phyloP scores from a whole-genome alignment of 2,113 vertebrate genomes.

The Labrus mixtus region DNA sequence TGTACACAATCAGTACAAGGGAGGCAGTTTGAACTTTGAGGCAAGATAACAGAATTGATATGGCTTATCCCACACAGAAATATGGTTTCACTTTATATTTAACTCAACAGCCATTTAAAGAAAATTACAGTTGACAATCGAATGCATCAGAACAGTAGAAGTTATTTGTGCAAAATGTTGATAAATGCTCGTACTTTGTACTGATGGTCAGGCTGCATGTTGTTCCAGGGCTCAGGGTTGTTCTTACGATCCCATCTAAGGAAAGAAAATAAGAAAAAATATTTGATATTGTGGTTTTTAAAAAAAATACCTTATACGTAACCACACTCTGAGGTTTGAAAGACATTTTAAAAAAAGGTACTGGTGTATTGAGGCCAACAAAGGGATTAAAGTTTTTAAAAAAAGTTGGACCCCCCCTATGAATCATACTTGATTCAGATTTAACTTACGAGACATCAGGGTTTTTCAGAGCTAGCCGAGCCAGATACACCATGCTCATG shows the following conservation, averaged over 20 bases:
- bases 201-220: constrained; percentile 86
- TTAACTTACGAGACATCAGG: constrained; percentile 91
- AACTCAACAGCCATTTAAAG: background rate
- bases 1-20: constrained; percentile 33
- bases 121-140: background rate
- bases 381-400: background rate
- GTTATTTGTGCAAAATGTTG: background rate
- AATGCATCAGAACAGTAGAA: background rate
- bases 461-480: constrained; percentile 88
- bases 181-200: constrained; percentile 89
- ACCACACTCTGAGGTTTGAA: background rate
- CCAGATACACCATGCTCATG: constrained; percentile 86
- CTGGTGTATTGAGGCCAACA: too few species aligned
- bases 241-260: constrained; percentile 94
- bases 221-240: constrained; percentile 97
- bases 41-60: constrained; percentile 47
- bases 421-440: background rate
- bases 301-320: too few species aligned
- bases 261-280: constrained; percentile 18
- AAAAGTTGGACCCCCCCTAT: background rate
- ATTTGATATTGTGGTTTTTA: background rate
- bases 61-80: background rate
- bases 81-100: background rate
- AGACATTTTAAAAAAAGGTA: too few species aligned
- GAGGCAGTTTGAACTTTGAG: constrained; percentile 43